Conservation (phyloP, 2,113 vertebrate species). For the Petrocephalus zakoni region DNA sequence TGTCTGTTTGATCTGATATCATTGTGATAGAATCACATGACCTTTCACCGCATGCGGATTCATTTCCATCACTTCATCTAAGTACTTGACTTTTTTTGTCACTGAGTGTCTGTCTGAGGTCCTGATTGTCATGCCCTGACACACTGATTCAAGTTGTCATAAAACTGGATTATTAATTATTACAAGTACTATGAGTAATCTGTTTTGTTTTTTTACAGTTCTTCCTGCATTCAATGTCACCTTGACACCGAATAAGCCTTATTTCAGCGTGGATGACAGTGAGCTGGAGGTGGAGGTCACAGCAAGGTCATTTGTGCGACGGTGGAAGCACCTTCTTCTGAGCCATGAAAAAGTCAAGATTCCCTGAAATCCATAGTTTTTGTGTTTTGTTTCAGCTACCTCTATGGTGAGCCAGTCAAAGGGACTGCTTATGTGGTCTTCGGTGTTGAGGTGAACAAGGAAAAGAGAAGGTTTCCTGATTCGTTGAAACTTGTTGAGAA, state of each 20-base stretch:
- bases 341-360: neutral
- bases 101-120: neutral
- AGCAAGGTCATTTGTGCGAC: constrained; percentile 46
- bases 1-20: too few species aligned
- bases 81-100: too few species aligned
- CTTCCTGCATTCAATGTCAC: constrained; percentile 68
- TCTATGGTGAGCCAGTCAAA: constrained; percentile 55
- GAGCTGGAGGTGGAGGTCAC: constrained; percentile 49
- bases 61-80: too few species aligned
- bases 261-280: constrained; percentile 48
- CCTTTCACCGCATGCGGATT: too few species aligned
- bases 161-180: neutral
- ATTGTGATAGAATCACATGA: too few species aligned
- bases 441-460: constrained; percentile 53
- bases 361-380: neutral
- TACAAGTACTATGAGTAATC: neutral
- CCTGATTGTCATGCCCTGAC: neutral
- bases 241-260: constrained; percentile 48
- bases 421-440: constrained; percentile 63
- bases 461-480: constrained; percentile 49
- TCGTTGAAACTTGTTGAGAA: constrained; percentile 56
- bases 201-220: constrained; percentile 41
- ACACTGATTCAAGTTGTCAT: neutral
- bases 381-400: constrained; percentile 47
- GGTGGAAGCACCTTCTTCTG: neutral